A percentile compares a stretch with the other conserved stretches of the same genome.
phyloP scores from a whole-genome alignment of 2,113 vertebrate species.

The Peromyscus maniculatus region DNA sequence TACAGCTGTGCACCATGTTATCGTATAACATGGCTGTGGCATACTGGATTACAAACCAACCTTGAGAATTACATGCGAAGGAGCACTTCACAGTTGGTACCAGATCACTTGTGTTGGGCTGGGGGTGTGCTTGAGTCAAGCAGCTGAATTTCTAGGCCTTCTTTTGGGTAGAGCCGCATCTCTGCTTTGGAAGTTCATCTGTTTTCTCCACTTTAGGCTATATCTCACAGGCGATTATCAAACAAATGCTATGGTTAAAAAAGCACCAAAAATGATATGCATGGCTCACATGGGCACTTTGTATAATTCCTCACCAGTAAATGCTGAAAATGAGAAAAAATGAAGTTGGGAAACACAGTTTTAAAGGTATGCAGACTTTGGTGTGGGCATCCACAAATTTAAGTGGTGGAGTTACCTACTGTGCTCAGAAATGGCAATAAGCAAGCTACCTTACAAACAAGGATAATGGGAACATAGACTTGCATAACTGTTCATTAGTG shows the following conservation, averaged over 20 bases:
- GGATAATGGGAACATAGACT: conserved; percentile 57
- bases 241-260: conserved; percentile 5
- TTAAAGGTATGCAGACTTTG: background rate
- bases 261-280: background rate
- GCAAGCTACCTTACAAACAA: conserved; percentile 56
- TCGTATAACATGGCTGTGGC: background rate
- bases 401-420: conserved; percentile 37
- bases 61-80: background rate
- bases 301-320: background rate
- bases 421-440: conserved; percentile 61
- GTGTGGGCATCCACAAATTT: background rate
- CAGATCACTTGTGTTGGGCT: background rate
- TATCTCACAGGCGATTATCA: background rate
- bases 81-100: background rate
- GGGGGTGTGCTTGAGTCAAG: background rate
- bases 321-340: conserved; percentile 26
- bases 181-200: background rate
- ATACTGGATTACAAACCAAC: background rate
- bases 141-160: background rate
- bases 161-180: background rate
- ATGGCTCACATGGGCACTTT: background rate
- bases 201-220: background rate
- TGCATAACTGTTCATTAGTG: conserved; percentile 73
- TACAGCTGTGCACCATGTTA: background rate
- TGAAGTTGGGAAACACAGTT: background rate